These are phyloP conservation scores for Heliocidaris tuberculata DNA, from an alignment of 35 echinoderm and acorn worm genomes.

Conservation along the genomic window DNA sequence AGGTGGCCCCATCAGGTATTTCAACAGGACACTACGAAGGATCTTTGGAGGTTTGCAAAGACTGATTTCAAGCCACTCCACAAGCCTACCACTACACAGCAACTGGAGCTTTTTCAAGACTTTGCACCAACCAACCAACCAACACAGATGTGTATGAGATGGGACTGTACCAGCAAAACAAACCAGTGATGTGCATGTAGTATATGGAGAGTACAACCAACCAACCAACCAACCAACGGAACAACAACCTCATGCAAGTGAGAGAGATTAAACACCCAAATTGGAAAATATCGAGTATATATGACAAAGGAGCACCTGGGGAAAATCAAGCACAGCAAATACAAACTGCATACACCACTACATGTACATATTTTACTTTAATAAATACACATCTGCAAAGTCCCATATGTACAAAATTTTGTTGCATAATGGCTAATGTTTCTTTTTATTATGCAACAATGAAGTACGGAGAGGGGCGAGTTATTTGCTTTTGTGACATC, in stretches of 20 bases:
- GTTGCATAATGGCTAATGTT: neutral
- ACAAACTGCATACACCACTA: neutral
- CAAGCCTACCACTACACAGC: neutral
- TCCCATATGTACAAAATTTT: neutral
- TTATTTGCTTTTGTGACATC: neutral
- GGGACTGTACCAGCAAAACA: neutral
- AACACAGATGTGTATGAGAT: neutral
- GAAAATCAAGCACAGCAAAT: constrained; percentile 16
- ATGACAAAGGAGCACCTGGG: neutral
- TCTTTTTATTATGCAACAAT: neutral
- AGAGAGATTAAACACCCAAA: neutral
- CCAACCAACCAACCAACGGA: neutral
- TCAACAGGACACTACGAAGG: neutral
- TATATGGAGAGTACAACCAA: neutral
- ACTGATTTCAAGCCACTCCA: neutral
- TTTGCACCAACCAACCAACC: neutral
- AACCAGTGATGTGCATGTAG: neutral
- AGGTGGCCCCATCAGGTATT: neutral
- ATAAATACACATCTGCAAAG: neutral
- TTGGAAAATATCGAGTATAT: neutral
- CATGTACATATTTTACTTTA: neutral
- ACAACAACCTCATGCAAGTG: constrained; percentile 9
- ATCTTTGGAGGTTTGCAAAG: neutral
- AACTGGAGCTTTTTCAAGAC: neutral
- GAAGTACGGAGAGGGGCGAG: neutral